These are phyloP conservation scores for Penaeus chinensis DNA, from an alignment of 1,140 invertebrate species.

Conservation along the genomic window DNA sequence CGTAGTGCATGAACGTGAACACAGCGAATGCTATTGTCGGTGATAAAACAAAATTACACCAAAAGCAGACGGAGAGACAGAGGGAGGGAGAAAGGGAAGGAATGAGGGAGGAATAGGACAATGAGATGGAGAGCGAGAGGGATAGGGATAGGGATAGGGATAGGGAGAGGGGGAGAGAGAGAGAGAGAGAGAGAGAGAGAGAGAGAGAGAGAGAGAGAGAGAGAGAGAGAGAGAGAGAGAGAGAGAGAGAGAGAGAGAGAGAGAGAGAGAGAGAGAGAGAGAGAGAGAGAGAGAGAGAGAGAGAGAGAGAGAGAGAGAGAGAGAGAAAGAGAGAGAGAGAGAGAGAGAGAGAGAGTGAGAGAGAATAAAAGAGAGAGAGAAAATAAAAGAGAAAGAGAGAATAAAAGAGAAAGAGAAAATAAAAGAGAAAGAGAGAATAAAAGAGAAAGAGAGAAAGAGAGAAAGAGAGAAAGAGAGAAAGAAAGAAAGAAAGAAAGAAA, in stretches of 20 bases:
- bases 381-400: neutral
- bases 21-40: too few species aligned
- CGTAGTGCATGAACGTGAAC: too few species aligned
- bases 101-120: neutral
- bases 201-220: neutral
- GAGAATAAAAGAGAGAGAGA: neutral
- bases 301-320: neutral
- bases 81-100: neutral
- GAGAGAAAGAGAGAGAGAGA: neutral
- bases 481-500: neutral
- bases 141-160: neutral
- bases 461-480: neutral
- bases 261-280: conserved; percentile 5
- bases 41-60: too few species aligned
- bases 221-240: neutral
- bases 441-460: neutral
- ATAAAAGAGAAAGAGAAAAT: neutral
- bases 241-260: neutral
- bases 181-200: neutral
- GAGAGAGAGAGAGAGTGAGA: neutral
- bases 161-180: neutral
- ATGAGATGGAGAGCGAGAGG: neutral
- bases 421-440: neutral
- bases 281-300: neutral
- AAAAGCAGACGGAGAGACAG: neutral